Conservation (phyloP, 2,797 vertebrate species). For the Hippocampus kuda region DNA sequence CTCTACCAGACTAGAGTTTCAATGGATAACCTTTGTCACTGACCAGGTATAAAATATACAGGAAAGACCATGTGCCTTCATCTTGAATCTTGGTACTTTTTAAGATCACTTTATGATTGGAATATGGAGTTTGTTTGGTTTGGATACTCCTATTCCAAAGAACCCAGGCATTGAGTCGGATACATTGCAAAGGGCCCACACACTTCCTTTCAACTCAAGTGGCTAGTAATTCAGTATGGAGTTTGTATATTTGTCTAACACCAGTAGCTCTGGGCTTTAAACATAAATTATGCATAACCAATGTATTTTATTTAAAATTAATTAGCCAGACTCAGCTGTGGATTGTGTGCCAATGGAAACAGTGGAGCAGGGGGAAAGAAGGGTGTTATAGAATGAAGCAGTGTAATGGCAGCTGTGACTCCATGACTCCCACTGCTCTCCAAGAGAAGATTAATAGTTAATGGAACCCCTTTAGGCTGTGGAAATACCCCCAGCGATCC, state of each 20-base stretch:
- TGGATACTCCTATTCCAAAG: conserved; percentile 46
- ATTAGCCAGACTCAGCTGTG: conserved; percentile 55
- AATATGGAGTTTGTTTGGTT: conserved; percentile 59
- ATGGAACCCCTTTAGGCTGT: conserved; percentile 64
- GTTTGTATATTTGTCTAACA: conserved; percentile 71
- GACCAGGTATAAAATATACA: conserved; percentile 5
- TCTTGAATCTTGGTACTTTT: conserved; percentile 6
- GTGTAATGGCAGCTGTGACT: conserved; percentile 60
- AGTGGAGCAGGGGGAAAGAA: conserved; percentile 22
- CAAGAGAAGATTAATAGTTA: conserved; percentile 67
- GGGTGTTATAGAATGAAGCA: conserved; percentile 20
- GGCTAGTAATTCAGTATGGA: conserved; percentile 56
- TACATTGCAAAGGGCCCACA: conserved; percentile 33
- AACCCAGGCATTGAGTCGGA: conserved; percentile 44
- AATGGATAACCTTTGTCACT: conserved; percentile 16
- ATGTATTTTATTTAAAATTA: conserved; percentile 70
- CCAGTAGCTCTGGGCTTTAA: conserved; percentile 61
- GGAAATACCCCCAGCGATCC: conserved; percentile 58
- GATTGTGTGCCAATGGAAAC: conserved; percentile 62
- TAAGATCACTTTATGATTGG: conserved; percentile 31
- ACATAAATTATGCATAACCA: conserved; percentile 70
- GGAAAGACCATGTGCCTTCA: conserved; percentile 9
- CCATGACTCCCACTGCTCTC: conserved; percentile 50
- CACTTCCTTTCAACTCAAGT: conserved; percentile 51
- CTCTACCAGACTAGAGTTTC: not conserved